Percentiles rank a stretch among this genome's conserved stretches.
phyloP scores from a whole-genome alignment of 2,113 vertebrate genomes.

The Saguinus imperator region DNA sequence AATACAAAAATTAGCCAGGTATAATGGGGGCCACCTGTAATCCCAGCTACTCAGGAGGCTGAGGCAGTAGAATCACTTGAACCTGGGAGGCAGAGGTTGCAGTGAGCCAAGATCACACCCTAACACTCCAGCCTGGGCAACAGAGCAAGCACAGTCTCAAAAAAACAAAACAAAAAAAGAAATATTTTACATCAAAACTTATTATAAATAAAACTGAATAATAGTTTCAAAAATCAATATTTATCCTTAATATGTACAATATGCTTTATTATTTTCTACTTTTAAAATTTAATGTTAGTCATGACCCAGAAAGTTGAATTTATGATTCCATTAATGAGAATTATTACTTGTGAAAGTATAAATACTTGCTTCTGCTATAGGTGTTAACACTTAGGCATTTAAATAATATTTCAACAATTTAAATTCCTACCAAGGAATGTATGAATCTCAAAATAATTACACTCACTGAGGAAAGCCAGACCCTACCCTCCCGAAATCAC shows the following conservation, averaged over 20 bases:
- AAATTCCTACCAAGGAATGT: background rate
- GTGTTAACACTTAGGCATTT: background rate
- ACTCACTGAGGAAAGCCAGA: background rate
- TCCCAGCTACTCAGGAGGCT: no score
- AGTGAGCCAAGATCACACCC: no score
- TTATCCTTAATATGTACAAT: background rate
- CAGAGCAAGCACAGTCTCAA: no score
- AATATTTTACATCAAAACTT: slow-evolving; percentile 27
- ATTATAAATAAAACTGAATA: background rate
- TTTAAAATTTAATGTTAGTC: slow-evolving; percentile 24
- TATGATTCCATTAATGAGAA: background rate
- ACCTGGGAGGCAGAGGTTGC: no score
- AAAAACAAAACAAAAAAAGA: background rate
- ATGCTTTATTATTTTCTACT: background rate
- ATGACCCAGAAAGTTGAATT: background rate
- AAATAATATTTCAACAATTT: slow-evolving; percentile 18
- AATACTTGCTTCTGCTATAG: background rate
- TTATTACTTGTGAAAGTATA: background rate
- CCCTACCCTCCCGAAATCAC: background rate
- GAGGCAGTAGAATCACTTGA: no score
- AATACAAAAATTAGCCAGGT: no score
- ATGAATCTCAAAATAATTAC: slow-evolving; percentile 30
- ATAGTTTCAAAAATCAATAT: background rate
- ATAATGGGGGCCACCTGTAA: no score
- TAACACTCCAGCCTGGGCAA: no score